Percentiles rank a stretch among this genome's conserved stretches.
Conservation (phyloP, 2,797 vertebrate species). For the Pangasius djambal region DNA sequence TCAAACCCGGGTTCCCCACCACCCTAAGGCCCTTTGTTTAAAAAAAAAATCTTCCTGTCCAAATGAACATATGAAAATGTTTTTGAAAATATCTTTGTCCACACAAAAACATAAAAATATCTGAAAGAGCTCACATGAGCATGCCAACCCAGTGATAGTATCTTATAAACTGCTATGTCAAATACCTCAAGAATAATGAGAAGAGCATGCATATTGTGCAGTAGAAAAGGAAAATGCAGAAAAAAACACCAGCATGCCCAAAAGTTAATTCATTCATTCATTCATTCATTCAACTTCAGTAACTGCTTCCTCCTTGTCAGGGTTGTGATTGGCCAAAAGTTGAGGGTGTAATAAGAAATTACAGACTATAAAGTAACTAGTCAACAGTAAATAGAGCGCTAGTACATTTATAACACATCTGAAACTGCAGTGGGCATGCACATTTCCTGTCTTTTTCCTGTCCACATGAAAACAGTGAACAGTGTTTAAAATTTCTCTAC, state of each 20-base stretch:
- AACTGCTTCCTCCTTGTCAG: no score
- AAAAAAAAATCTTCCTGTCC: not conserved
- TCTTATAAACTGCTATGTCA: not conserved
- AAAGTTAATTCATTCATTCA: not conserved
- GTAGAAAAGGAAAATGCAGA: not conserved
- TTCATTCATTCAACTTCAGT: not conserved
- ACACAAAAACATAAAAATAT: not conserved
- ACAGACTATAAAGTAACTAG: not conserved
- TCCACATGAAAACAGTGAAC: not conserved
- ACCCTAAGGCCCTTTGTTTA: not conserved
- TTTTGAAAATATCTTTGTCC: not conserved
- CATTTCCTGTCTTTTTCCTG: not conserved
- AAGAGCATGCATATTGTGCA: not conserved
- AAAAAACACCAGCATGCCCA: not conserved
- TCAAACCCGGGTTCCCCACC: not conserved
- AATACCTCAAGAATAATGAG: not conserved
- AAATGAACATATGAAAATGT: no score
- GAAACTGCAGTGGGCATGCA: not conserved
- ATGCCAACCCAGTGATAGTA: not conserved
- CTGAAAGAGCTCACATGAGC: not conserved
- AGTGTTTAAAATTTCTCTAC: not conserved
- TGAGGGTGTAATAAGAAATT: not conserved
- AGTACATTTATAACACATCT: not conserved
- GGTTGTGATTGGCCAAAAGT: not conserved
- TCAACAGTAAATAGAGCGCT: not conserved